phyloP scores from a whole-genome alignment of 2,113 vertebrate genomes.

The Megaceryle maxima region DNA sequence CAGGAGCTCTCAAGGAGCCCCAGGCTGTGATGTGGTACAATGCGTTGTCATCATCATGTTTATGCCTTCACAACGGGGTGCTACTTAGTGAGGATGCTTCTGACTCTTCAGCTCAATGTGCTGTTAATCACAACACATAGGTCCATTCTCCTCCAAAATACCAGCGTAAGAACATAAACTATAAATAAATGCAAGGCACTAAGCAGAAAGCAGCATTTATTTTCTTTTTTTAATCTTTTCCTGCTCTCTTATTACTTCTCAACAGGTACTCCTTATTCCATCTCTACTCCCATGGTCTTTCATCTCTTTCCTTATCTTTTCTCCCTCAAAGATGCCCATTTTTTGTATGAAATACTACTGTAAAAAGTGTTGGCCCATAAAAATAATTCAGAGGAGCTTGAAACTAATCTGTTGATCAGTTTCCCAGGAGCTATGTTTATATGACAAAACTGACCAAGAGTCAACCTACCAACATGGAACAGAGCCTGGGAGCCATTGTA shows the following conservation, averaged over 20 bases:
- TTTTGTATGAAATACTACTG: background rate
- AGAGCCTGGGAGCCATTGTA: background rate
- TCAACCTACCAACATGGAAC: background rate
- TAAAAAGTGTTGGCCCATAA: background rate
- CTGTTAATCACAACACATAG: background rate
- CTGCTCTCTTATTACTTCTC: background rate
- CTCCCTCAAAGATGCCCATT: background rate
- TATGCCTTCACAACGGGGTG: background rate
- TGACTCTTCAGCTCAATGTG: background rate
- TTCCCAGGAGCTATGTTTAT: background rate
- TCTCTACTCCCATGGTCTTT: background rate
- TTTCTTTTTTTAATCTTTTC: background rate
- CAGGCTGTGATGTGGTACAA: background rate
- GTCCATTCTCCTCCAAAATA: background rate
- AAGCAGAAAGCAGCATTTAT: background rate
- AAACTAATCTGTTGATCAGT: background rate
- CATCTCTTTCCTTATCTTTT: background rate
- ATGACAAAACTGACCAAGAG: background rate
- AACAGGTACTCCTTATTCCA: background rate
- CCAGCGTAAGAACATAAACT: background rate
- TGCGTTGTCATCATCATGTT: background rate
- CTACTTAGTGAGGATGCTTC: background rate
- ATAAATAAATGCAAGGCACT: background rate
- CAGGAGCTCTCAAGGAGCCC: background rate
- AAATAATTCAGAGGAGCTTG: background rate